phyloP scores from a whole-genome alignment of 2,888 invertebrate genomes.

The Tromatobia lineatoria region DNA sequence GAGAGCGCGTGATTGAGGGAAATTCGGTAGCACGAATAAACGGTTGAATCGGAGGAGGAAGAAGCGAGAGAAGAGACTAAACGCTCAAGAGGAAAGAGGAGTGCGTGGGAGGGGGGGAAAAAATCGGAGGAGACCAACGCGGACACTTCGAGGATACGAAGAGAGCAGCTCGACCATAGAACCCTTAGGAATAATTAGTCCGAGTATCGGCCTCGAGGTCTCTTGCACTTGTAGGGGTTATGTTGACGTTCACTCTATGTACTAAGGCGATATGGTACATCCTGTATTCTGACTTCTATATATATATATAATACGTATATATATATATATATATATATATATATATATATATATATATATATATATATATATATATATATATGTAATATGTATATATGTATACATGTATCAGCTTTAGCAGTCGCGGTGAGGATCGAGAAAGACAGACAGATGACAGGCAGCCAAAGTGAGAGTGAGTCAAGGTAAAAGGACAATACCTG shows the following conservation, averaged over 20 bases:
- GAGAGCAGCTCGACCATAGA: conserved; percentile 37
- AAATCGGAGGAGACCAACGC: conserved; percentile 62
- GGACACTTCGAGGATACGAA: conserved; percentile 67
- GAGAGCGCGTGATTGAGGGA: background rate
- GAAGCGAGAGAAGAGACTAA: conserved; percentile 1
- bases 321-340: no score
- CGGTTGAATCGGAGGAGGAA: conserved; percentile 4
- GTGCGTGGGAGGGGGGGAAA: conserved; percentile 24
- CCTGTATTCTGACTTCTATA: conserved; percentile 18
- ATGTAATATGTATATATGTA: no score
- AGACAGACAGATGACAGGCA: background rate
- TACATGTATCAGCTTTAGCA: background rate
- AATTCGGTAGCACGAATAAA: conserved; percentile 11
- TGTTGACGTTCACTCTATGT: conserved; percentile 71
- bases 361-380: no score
- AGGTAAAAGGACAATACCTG: conserved; percentile 63
- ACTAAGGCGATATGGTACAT: conserved; percentile 36
- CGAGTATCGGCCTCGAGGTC: conserved; percentile 69
- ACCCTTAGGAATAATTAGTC: conserved; percentile 62
- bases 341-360: no score
- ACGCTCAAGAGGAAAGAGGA: conserved; percentile 24
- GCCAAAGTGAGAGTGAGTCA: background rate
- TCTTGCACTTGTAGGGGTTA: conserved; percentile 74
- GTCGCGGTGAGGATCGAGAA: background rate
- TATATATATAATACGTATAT: no score